Conservation (phyloP, 2,113 vertebrate genomes). For the Megatriorchis doriae region DNA sequence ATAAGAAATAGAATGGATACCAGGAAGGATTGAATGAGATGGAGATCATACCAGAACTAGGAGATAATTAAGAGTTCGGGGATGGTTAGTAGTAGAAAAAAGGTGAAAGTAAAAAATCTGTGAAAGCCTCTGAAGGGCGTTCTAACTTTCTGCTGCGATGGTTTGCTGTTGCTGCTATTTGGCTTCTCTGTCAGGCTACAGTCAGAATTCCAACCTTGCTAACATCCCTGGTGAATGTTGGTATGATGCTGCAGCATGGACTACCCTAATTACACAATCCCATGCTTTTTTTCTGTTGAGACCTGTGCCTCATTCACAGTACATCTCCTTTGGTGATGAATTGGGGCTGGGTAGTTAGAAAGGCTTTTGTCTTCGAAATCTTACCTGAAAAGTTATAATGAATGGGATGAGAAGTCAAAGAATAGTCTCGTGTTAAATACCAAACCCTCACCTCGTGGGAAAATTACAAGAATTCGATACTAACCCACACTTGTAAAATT, state of each 20-base stretch:
- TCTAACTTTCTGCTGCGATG: background rate
- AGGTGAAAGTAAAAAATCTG: background rate
- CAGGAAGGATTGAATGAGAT: background rate
- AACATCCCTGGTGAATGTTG: background rate
- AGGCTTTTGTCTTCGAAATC: background rate
- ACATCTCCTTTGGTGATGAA: background rate
- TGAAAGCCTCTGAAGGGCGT: background rate
- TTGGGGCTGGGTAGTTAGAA: background rate
- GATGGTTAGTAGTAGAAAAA: background rate
- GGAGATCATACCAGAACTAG: background rate
- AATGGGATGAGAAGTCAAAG: background rate
- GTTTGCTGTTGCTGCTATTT: background rate
- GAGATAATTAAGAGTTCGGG: background rate
- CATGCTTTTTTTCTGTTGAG: rapidly evolving
- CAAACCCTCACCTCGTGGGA: background rate
- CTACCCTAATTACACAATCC: too few species aligned
- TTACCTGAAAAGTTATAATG: background rate
- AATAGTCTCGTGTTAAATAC: background rate
- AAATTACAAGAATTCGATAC: background rate
- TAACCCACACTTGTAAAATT: background rate
- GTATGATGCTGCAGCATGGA: background rate
- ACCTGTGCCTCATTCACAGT: background rate
- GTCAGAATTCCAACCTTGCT: background rate
- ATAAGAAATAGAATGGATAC: background rate
- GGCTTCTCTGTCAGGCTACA: background rate